Conservation (phyloP, 2,888 invertebrate species). For the Parnassius apollo region DNA sequence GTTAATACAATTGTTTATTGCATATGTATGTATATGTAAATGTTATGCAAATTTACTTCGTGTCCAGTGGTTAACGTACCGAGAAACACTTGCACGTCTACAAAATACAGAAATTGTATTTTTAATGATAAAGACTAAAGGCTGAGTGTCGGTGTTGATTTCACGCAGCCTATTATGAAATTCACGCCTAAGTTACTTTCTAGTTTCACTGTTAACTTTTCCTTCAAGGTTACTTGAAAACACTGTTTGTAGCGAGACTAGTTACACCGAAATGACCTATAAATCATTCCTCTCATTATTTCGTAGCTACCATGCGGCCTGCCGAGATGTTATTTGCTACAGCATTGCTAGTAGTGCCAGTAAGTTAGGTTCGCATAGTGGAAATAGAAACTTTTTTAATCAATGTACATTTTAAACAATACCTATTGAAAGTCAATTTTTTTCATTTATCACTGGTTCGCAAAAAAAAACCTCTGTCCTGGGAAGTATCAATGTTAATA, state of each 20-base stretch:
- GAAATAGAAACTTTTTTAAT: too few relatives aligned
- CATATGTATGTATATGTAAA: too few relatives aligned
- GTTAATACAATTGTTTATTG: too few relatives aligned
- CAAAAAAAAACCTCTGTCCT: too few relatives aligned
- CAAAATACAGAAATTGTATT: too few relatives aligned
- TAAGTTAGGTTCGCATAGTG: neutral
- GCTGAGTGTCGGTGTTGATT: neutral
- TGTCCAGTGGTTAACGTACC: too few relatives aligned
- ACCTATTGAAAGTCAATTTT: too few relatives aligned
- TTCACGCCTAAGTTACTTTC: neutral
- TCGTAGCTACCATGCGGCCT: neutral
- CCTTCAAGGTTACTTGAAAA: constrained; percentile 2
- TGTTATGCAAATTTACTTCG: too few relatives aligned
- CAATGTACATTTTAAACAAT: too few relatives aligned
- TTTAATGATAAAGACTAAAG: neutral
- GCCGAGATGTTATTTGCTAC: constrained; percentile 4
- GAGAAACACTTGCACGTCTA: too few relatives aligned
- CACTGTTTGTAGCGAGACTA: constrained; percentile 1
- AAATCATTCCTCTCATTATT: constrained; percentile 6
- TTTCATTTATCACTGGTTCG: too few relatives aligned
- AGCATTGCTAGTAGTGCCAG: neutral
- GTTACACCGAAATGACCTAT: constrained; percentile 13
- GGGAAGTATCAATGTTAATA: neutral
- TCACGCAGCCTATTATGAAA: constrained; percentile 7
- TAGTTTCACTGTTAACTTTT: neutral